phyloP scores from a whole-genome alignment of 1,140 invertebrate species.

The Cydia amplana region DNA sequence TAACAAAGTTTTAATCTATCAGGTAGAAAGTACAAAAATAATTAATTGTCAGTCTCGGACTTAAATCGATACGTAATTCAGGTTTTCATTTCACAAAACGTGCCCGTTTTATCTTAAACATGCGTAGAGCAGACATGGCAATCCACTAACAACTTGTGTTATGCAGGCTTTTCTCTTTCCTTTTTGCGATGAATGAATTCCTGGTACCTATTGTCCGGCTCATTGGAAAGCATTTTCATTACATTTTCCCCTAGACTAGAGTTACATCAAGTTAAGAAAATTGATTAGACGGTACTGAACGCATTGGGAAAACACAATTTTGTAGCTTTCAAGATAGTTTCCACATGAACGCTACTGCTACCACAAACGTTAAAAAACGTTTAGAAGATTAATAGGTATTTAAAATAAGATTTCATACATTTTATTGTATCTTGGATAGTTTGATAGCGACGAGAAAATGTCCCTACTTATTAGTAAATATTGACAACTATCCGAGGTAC shows the following conservation, averaged over 20 bases:
- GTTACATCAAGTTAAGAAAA: not conserved
- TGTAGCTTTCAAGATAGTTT: not conserved
- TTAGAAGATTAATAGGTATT: conserved; percentile 1
- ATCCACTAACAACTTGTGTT: not conserved
- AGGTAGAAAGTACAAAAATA: conserved; percentile 3
- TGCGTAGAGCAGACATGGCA: not conserved
- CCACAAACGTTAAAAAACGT: not conserved
- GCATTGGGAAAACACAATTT: not conserved
- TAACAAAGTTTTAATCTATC: not conserved
- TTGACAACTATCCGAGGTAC: not conserved
- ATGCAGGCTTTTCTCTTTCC: not conserved
- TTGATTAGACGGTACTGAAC: not conserved
- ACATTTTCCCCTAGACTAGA: not conserved
- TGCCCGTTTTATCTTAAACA: not conserved
- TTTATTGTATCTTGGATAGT: not conserved
- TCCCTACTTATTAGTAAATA: not conserved
- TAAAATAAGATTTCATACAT: not conserved
- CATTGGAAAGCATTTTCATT: not conserved
- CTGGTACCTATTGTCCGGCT: conserved; percentile 3
- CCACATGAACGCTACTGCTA: not conserved
- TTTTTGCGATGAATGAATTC: not conserved
- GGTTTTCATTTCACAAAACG: not conserved
- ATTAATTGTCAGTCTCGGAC: not conserved
- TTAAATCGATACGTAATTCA: not conserved
- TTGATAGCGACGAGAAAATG: not conserved